These are phyloP conservation scores for Lacerta agilis DNA, from an alignment of 2,797 vertebrate species.

Conservation along the genomic window DNA sequence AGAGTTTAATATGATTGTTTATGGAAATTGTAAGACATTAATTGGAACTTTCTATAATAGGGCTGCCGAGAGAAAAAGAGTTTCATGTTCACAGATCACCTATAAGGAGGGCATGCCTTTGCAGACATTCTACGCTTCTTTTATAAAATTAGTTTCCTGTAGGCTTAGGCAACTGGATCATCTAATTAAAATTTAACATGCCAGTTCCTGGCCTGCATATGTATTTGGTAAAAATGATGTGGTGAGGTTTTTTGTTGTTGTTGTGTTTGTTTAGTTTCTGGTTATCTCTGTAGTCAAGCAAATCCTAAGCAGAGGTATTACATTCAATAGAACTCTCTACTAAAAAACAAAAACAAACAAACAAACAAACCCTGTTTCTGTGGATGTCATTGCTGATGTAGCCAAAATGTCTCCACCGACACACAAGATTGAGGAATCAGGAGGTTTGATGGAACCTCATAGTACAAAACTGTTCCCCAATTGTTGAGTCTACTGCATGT, in stretches of 20 bases:
- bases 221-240: not conserved
- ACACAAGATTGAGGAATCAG: no score
- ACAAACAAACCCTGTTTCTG: no score
- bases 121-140: not conserved
- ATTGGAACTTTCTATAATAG: not conserved
- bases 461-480: no score
- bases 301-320: not conserved
- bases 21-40: not conserved
- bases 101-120: not conserved
- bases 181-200: not conserved
- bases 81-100: not conserved
- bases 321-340: not conserved
- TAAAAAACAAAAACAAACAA: not conserved
- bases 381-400: no score
- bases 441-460: no score
- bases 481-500: no score
- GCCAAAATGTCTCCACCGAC: no score
- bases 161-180: not conserved
- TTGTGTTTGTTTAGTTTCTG: no score
- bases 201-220: not conserved
- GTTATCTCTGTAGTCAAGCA: not conserved
- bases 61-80: not conserved
- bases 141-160: conserved; percentile 17
- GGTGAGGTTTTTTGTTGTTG: fast-evolving
- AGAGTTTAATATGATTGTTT: not conserved